These are phyloP conservation scores for Drosophila kuntzei DNA, from an alignment of 2,888 invertebrate genomes.

Conservation along the genomic window DNA sequence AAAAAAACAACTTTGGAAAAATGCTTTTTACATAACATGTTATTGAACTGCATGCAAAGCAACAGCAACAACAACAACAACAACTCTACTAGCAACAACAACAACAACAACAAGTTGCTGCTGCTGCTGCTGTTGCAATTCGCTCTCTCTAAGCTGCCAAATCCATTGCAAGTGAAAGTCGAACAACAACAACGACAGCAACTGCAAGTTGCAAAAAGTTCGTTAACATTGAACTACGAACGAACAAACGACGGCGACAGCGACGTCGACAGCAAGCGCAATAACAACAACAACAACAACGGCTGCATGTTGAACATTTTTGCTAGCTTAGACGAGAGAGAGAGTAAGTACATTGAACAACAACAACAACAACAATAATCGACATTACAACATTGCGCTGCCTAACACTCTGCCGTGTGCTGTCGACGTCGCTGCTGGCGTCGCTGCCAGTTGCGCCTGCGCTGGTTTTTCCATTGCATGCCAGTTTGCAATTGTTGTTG, in stretches of 20 bases:
- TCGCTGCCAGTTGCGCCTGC: slow-evolving; percentile 47
- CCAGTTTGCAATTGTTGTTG: slow-evolving; percentile 45
- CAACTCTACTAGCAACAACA: no score
- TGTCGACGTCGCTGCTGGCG: slow-evolving; percentile 31
- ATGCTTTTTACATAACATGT: slow-evolving; percentile 85
- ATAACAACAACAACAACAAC: slow-evolving; percentile 29
- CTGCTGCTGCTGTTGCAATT: slow-evolving; percentile 46
- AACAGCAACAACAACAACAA: slow-evolving; percentile 47
- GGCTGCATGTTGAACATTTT: slow-evolving; percentile 7
- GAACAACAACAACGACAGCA: slow-evolving; percentile 62
- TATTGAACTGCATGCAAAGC: slow-evolving; percentile 83
- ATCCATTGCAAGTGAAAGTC: slow-evolving; percentile 85
- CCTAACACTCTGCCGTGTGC: slow-evolving; percentile 41
- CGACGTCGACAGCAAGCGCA: slow-evolving; percentile 15
- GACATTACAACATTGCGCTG: slow-evolving; percentile 74
- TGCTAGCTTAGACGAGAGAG: slow-evolving; percentile 19
- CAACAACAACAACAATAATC: slow-evolving; percentile 38
- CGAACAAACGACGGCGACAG: slow-evolving; percentile 31
- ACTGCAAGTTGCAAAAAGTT: slow-evolving; percentile 75
- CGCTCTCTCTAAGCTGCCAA: slow-evolving; percentile 75
- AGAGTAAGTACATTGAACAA: slow-evolving; percentile 49
- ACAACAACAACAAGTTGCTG: slow-evolving; percentile 49
- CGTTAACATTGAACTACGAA: slow-evolving; percentile 85
- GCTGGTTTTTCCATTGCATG: slow-evolving; percentile 75
- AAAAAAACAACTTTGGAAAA: slow-evolving; percentile 75